phyloP scores from a whole-genome alignment of 2,797 vertebrate genomes.

The Anolis apletophallus region DNA sequence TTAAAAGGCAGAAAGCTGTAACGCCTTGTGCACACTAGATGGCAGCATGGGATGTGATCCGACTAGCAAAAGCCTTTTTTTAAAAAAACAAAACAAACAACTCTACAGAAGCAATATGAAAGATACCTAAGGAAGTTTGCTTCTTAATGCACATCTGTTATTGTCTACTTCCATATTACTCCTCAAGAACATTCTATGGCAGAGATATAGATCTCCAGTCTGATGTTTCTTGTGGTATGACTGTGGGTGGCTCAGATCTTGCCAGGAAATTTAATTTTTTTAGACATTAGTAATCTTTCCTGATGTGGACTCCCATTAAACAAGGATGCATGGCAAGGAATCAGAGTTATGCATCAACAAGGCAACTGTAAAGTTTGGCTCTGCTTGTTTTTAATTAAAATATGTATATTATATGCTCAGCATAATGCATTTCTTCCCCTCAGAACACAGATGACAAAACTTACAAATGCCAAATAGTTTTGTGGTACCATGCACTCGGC shows the following conservation, averaged over 20 bases:
- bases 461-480: not conserved
- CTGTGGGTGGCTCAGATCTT: constrained; percentile 5
- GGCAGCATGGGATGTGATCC: constrained; percentile 72
- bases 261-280: constrained; percentile 18
- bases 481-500: not conserved
- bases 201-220: constrained; percentile 16
- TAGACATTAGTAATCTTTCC: not conserved
- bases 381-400: constrained; percentile 6
- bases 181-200: constrained; percentile 13
- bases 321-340: not conserved
- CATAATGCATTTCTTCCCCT: not conserved
- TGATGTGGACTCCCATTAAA: not conserved
- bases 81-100: too few relatives aligned
- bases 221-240: not conserved
- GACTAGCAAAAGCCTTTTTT: not conserved
- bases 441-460: not conserved
- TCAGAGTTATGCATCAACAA: not conserved
- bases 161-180: constrained; percentile 30
- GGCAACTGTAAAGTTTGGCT: not conserved
- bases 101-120: not conserved
- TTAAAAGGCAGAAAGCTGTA: not conserved
- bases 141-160: constrained; percentile 20
- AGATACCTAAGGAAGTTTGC: not conserved
- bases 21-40: constrained; percentile 68
- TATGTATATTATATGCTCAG: not conserved